Evolutionary conservation across 2,888 invertebrate species (phyloP).

Genomic region (Loripinus fragilis): DNA sequence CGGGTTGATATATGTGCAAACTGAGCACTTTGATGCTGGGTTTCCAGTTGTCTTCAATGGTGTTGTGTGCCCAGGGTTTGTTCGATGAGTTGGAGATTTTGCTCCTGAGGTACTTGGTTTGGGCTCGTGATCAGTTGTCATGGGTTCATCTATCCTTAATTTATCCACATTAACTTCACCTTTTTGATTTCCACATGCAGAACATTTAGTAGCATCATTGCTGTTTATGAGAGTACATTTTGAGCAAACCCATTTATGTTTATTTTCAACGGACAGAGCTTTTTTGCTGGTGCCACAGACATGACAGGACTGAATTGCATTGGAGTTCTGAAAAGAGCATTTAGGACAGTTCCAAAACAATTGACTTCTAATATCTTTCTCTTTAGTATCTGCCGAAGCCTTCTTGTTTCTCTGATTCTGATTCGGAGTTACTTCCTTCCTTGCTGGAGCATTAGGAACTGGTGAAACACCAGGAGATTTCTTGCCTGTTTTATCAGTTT

Average conservation of each 20-base stretch:
- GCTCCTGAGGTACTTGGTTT: not conserved
- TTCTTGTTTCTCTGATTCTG: slow-evolving; percentile 7
- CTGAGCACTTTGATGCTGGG: slow-evolving; percentile 53
- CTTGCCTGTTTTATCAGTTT: not conserved
- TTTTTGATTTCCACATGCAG: slow-evolving; percentile 61
- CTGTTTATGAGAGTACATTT: slow-evolving; percentile 71
- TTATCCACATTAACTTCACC: slow-evolving; percentile 13
- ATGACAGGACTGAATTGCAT: slow-evolving; percentile 89
- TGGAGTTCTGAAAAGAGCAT: slow-evolving; percentile 93
- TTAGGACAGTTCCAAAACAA: slow-evolving; percentile 91
- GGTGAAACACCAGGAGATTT: not conserved
- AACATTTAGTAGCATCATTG: slow-evolving; percentile 52
- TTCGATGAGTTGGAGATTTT: slow-evolving; percentile 10
- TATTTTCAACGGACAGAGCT: slow-evolving; percentile 27
- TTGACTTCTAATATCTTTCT: slow-evolving; percentile 23
- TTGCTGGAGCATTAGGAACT: not conserved
- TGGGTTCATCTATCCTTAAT: slow-evolving; percentile 24
- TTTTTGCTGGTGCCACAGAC: slow-evolving; percentile 88
- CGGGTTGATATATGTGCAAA: slow-evolving; percentile 70
- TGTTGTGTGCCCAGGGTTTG: slow-evolving; percentile 13
- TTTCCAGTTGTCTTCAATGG: slow-evolving; percentile 23
- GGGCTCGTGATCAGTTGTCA: slow-evolving; percentile 14
- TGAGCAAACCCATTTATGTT: slow-evolving; percentile 69
- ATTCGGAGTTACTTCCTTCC: not conserved
- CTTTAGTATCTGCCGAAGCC: slow-evolving; percentile 8